phyloP scores from a whole-genome alignment of 2,797 vertebrate species.

The Pangasius macronema region DNA sequence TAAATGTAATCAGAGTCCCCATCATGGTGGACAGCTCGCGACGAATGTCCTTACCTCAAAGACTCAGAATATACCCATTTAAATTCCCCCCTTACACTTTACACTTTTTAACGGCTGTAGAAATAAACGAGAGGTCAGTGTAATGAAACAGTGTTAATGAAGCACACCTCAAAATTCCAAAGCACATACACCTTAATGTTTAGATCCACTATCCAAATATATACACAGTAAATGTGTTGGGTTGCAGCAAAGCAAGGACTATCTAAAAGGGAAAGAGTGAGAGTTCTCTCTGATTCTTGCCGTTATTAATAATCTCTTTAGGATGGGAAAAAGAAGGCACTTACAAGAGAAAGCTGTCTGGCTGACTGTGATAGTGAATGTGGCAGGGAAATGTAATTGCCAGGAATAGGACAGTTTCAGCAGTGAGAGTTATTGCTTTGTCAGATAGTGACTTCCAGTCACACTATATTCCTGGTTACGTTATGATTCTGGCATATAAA shows the following conservation, averaged over 20 bases:
- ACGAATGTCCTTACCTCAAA: conserved; percentile 41
- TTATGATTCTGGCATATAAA: conserved; percentile 29
- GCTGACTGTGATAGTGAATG: conserved; percentile 46
- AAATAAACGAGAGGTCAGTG: conserved; percentile 20
- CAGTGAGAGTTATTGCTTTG: conserved; percentile 35
- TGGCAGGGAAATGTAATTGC: conserved; percentile 42
- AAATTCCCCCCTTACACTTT: conserved; percentile 41
- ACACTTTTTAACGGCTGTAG: conserved; percentile 39
- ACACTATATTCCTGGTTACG: conserved; percentile 32
- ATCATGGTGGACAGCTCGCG: conserved; percentile 46
- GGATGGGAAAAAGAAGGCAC: conserved; percentile 41
- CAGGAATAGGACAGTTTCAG: conserved; percentile 34
- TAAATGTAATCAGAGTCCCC: conserved; percentile 57
- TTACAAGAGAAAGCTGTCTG: conserved; percentile 38
- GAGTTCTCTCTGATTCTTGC: conserved; percentile 19
- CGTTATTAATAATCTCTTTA: conserved; percentile 53
- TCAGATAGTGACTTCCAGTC: conserved; percentile 39
- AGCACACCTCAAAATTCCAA: conserved; percentile 26
- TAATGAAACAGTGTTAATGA: conserved; percentile 38
- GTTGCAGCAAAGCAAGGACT: conserved; percentile 33
- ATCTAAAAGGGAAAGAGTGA: conserved; percentile 30
- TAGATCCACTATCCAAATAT: conserved; percentile 28
- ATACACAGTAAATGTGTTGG: conserved; percentile 25
- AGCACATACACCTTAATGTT: conserved; percentile 33
- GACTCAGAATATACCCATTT: conserved; percentile 38